Conservation (phyloP, 1,140 invertebrate genomes). For the Mesaphorura yosii region DNA sequence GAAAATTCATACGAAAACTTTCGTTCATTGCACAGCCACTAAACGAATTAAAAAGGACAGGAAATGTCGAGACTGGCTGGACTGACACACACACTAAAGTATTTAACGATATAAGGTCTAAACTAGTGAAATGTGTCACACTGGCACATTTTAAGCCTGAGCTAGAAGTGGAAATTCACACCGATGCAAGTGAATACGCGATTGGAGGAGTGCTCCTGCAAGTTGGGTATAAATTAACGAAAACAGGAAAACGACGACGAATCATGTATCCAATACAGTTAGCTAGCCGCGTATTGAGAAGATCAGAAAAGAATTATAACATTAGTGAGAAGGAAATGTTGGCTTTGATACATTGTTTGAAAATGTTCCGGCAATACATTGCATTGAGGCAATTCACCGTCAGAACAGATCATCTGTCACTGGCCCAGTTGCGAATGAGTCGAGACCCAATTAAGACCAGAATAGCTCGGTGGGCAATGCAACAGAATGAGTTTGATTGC, state of each 20-base stretch:
- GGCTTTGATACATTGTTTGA: not conserved
- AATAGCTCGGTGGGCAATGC: slow-evolving; percentile 15
- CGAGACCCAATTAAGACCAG: slow-evolving; percentile 1
- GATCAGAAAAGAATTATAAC: not conserved
- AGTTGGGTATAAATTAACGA: not conserved
- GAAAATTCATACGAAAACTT: not conserved
- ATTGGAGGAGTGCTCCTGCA: not conserved
- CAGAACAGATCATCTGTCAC: not conserved
- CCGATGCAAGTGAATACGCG: not conserved
- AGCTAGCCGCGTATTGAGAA: not conserved
- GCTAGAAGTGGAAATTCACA: not conserved
- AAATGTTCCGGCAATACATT: not conserved
- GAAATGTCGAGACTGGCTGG: not conserved
- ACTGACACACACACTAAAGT: not conserved
- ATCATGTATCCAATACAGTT: not conserved
- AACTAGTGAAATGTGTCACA: not conserved
- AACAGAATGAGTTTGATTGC: slow-evolving; percentile 8
- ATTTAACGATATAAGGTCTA: not conserved
- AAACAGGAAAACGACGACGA: not conserved
- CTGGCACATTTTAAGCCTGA: not conserved
- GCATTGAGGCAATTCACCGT: not conserved
- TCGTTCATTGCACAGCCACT: not conserved
- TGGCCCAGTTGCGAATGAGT: not conserved
- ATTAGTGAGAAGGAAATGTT: not conserved
- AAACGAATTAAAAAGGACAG: not conserved